Evolutionary conservation across 1,140 invertebrate species (phyloP), one percentile per base, ranked within the genome.

Genomic region (Himalopsyche phryganea): DNA sequence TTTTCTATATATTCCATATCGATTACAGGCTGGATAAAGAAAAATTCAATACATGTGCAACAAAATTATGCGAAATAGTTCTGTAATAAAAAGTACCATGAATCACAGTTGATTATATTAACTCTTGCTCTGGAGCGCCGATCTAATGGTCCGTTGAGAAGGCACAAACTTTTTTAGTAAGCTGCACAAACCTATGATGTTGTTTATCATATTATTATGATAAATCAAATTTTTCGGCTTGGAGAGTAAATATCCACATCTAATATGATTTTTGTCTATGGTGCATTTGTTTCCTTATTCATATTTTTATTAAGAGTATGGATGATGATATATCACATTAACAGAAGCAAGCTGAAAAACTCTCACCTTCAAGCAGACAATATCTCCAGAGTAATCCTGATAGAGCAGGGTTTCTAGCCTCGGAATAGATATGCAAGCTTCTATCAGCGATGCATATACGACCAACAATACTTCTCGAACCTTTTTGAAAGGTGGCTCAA

Each of bases 401-500:
- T 86, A 88, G 1, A 88, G 69, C 57, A 82, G 72, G 6, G 80
- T 86, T 72, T 96, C 91, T 19, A 95, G 76, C 56, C 89, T 78
- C 1, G 89, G 87, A 49, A 92, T 80, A 49, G 78, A 75, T 50
- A 78, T 74, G 32, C 90, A 84, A 32, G 86, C 83, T 54, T 86
- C 75, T 18, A 89, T 83, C 66, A 94, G 85, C 14, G 81, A 80
- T 66, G 89, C 85, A 60, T 90, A 83, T 10, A 91, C 72, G 28
- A 82, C 79, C n/a, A 89, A 70, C 1, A 94, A 74, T 52, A 84
- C 81, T 53, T 86, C 80, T 53, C 82, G 77, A 58, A 94, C 88
- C 59, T 83, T 82, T 42, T 84, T 83, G 64, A 94, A 92, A 0
- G 84, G 80, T 1, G 92, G 92, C 50, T 91, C 88, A 71, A 93